phyloP scores from a whole-genome alignment of 2,888 invertebrate genomes.

The Gymnoscelis rufifasciata region DNA sequence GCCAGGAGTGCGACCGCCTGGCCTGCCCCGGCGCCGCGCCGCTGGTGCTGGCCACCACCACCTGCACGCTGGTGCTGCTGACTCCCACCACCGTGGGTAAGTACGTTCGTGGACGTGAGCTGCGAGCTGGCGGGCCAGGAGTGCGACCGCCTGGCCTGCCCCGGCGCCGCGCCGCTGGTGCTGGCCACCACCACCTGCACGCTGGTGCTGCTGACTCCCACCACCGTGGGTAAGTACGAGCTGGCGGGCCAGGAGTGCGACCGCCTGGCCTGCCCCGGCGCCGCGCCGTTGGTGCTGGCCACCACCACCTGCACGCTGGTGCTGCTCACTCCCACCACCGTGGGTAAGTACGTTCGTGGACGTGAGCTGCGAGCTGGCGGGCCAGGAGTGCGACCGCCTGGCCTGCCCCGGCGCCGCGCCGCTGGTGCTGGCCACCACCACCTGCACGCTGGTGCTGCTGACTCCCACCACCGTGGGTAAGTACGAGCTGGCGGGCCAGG shows the following conservation, averaged over 20 bases:
- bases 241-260: constrained; percentile 93
- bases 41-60: constrained; percentile 93
- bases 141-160: constrained; percentile 91
- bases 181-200: constrained; percentile 95
- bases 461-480: constrained; percentile 86
- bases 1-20: constrained; percentile 90
- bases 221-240: constrained; percentile 92
- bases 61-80: constrained; percentile 86
- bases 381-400: constrained; percentile 84
- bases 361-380: constrained; percentile 90
- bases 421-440: constrained; percentile 90
- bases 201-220: constrained; percentile 75
- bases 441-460: constrained; percentile 86
- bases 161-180: constrained; percentile 90
- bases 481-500: constrained; percentile 92
- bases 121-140: constrained; percentile 88
- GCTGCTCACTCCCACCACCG: no score
- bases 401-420: constrained; percentile 95
- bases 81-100: constrained; percentile 44
- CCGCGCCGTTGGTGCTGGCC: neutral
- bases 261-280: constrained; percentile 81
- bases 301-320: neutral
- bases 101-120: constrained; percentile 82
- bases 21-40: constrained; percentile 83
- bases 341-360: constrained; percentile 83